phyloP scores from a whole-genome alignment of 2,113 vertebrate species.

The Climacteris rufus region DNA sequence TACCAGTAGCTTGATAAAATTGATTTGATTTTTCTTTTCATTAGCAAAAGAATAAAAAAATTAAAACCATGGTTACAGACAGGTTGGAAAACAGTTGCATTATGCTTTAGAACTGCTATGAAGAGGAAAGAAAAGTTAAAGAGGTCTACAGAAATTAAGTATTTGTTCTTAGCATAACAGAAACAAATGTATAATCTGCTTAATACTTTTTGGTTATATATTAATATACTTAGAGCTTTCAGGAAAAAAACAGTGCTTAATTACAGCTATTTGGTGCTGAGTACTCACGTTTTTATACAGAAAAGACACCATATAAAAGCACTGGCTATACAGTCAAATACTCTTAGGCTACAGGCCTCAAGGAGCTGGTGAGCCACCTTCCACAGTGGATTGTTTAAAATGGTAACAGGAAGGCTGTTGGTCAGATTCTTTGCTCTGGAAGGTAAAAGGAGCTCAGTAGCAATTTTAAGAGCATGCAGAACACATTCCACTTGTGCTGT shows the following conservation, averaged over 20 bases:
- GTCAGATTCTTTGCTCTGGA: background rate
- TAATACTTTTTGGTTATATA: background rate
- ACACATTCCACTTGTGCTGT: background rate
- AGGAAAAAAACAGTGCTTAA: background rate
- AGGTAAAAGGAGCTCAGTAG: background rate
- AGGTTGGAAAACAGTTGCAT: background rate
- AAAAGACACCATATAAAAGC: background rate
- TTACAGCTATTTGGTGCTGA: background rate
- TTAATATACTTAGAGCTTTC: background rate
- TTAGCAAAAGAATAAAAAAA: conserved; percentile 17
- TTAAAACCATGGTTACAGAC: background rate
- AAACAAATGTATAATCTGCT: background rate
- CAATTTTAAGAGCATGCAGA: background rate
- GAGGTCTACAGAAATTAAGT: background rate
- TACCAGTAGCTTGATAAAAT: conserved; percentile 10
- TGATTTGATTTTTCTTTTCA: conserved; percentile 38
- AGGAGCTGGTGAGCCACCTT: background rate
- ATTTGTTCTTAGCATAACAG: background rate
- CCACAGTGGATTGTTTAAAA: background rate
- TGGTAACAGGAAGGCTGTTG: background rate
- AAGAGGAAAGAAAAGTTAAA: background rate
- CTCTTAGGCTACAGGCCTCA: background rate
- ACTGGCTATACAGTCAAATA: background rate
- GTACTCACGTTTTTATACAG: background rate
- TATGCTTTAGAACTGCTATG: background rate